phyloP scores from a whole-genome alignment of 2,888 invertebrate species.

The Nomada ruficornis region DNA sequence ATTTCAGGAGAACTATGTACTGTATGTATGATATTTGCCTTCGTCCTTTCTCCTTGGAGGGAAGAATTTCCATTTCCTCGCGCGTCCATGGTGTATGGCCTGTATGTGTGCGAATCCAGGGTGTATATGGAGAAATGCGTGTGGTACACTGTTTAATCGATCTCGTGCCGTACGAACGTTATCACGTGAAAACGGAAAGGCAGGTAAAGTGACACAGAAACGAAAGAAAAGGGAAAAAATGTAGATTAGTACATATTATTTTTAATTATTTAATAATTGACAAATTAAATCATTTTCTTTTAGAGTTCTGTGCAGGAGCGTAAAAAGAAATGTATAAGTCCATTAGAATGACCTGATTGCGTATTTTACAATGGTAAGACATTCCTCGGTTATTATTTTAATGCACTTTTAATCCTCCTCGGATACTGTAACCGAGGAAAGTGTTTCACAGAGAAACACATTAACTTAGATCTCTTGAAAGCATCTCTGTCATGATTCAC shows the following conservation, averaged over 20 bases:
- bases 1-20: neutral
- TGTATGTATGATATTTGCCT: neutral
- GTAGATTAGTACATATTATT: neutral
- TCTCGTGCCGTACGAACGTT: constrained; percentile 59
- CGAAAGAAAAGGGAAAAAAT: neutral
- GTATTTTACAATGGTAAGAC: too few species aligned
- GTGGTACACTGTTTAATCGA: constrained; percentile 61
- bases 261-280: too few species aligned
- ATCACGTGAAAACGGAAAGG: constrained; percentile 55
- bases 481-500: neutral
- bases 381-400: too few species aligned
- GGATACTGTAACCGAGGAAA: neutral
- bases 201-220: constrained; percentile 12
- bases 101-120: constrained; percentile 8
- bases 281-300: too few species aligned
- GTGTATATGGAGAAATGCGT: neutral
- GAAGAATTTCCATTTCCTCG: constrained; percentile 2
- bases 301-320: too few species aligned
- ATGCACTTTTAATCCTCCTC: neutral
- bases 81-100: neutral
- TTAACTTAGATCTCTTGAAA: neutral
- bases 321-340: too few species aligned
- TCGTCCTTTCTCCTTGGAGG: neutral
- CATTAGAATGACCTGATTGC: too few species aligned
- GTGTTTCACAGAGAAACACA: neutral